phyloP scores from a whole-genome alignment of 2,797 vertebrate species.

The Scleropages formosus region DNA sequence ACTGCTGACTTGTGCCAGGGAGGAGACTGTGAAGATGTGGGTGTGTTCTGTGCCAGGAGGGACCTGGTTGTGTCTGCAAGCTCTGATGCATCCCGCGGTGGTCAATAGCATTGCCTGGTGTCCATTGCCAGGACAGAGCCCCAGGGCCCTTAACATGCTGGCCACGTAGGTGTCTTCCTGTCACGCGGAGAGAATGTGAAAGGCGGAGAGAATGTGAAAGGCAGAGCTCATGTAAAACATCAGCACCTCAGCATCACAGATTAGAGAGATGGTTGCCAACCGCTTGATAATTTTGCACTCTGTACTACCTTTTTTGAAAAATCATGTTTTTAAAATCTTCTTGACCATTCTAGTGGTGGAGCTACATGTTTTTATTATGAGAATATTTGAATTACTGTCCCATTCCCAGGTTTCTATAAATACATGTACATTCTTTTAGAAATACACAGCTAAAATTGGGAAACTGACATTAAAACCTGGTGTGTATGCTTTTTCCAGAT shows the following conservation, averaged over 20 bases:
- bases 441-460: not conserved
- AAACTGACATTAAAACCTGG: not conserved
- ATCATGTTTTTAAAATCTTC: not conserved
- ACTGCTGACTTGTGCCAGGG: conserved; percentile 91
- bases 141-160: conserved; percentile 78
- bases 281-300: not conserved
- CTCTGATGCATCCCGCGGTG: conserved; percentile 76
- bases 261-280: not conserved
- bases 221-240: not conserved
- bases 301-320: not conserved
- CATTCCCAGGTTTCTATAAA: not conserved
- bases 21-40: conserved; percentile 91
- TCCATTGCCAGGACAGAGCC: conserved; percentile 71
- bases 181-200: not conserved
- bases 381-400: not conserved
- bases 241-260: too few species aligned
- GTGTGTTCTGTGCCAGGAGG: conserved; percentile 59
- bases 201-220: conserved; percentile 3
- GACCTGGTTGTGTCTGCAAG: conserved; percentile 80
- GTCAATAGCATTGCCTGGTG: conserved; percentile 93
- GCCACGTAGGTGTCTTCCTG: conserved; percentile 74
- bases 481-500: conserved; percentile 65
- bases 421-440: not conserved
- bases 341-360: not conserved
- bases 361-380: not conserved